Conservation (phyloP, 1,140 invertebrate species). For the Camponotus pennsylvanicus region DNA sequence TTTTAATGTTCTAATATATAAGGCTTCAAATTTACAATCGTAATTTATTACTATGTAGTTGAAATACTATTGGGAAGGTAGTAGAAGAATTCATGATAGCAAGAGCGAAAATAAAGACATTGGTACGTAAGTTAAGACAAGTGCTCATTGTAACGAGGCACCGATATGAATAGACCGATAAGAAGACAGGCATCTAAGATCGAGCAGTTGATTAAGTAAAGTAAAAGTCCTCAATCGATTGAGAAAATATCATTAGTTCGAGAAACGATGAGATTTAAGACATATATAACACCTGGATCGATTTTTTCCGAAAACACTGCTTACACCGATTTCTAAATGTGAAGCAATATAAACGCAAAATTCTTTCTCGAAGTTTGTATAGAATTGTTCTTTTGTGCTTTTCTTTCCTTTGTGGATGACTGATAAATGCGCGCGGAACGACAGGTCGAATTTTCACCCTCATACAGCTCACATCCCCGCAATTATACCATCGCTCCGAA, state of each 20-base stretch:
- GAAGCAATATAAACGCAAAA: not conserved
- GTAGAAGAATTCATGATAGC: not conserved
- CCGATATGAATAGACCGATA: conserved; percentile 43
- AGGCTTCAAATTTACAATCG: not conserved
- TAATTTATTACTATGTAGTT: not conserved
- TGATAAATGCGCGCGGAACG: not conserved
- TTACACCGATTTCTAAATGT: conserved; percentile 10
- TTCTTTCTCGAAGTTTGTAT: not conserved
- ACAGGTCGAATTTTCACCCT: conserved; percentile 27
- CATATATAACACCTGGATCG: not conserved
- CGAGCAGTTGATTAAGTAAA: conserved; percentile 5
- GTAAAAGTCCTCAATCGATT: not conserved
- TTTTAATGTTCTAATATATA: not conserved
- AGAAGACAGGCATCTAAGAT: not conserved
- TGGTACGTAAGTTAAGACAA: not conserved
- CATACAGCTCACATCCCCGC: conserved; percentile 12
- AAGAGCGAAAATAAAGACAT: conserved; percentile 10
- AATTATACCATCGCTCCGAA: conserved; percentile 7
- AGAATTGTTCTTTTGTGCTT: not conserved
- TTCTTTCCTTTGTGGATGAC: not conserved
- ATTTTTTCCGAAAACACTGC: not conserved
- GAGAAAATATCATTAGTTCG: conserved; percentile 6
- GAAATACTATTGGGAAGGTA: not conserved
- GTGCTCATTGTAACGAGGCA: conserved; percentile 61
- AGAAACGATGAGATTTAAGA: not conserved